phyloP scores from a whole-genome alignment of 2,113 vertebrate species.

The Campylorhamphus procurvoides region DNA sequence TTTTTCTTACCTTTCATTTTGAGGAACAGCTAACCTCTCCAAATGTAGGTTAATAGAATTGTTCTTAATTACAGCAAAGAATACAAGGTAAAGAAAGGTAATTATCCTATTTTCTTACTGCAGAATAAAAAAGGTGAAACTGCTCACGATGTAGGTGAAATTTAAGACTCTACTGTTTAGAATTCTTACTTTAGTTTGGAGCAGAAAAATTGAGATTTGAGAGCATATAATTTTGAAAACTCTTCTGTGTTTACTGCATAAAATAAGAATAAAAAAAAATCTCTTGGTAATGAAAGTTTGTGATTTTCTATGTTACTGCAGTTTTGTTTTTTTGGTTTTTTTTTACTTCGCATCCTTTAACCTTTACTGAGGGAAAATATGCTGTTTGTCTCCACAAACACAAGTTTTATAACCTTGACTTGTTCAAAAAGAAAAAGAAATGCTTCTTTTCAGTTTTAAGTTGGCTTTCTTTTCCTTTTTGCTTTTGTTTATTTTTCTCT shows the following conservation, averaged over 20 bases:
- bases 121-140: background rate
- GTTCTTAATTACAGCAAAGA: background rate
- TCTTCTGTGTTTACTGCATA: accelerated
- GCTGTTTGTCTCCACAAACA: background rate
- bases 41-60: background rate
- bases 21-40: background rate
- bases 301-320: background rate
- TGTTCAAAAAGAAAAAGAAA: background rate
- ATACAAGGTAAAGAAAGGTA: background rate
- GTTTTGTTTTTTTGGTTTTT: background rate
- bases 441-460: background rate
- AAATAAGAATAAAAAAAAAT: background rate
- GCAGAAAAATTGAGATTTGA: background rate
- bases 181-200: background rate
- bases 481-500: background rate
- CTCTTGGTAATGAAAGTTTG: background rate
- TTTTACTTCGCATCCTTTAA: background rate
- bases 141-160: background rate
- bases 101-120: background rate
- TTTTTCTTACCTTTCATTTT: background rate
- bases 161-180: background rate
- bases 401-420: background rate
- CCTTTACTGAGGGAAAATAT: background rate
- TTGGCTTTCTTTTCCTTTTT: background rate
- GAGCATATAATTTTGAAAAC: background rate